A percentile compares a stretch with the other conserved stretches of the same genome.
These are phyloP conservation scores for Drosophila borealis DNA, from an alignment of 2,888 invertebrate species.

Conservation along the genomic window DNA sequence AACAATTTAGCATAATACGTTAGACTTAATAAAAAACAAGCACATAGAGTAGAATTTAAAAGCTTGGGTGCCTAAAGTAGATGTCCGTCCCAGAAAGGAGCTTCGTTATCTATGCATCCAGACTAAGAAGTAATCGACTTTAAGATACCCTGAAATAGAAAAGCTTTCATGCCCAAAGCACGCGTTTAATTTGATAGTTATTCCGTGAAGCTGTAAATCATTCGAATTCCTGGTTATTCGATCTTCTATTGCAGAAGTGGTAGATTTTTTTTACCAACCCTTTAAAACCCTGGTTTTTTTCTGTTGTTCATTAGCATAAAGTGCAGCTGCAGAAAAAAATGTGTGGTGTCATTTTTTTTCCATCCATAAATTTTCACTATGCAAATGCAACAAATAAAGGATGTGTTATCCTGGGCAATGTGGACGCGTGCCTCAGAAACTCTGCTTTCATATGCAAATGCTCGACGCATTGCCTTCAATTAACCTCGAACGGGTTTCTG, in stretches of 20 bases:
- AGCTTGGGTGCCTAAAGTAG: too few relatives aligned
- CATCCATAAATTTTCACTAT: conserved; percentile 45
- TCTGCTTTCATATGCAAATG: conserved; percentile 62
- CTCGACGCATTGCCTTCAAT: conserved; percentile 37
- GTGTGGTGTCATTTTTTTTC: conserved; percentile 55
- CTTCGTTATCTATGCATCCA: too few relatives aligned
- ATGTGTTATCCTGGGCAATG: conserved; percentile 22
- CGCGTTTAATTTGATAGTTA: not conserved
- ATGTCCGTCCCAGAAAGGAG: too few relatives aligned
- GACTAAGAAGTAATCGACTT: not conserved
- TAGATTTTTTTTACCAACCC: conserved; percentile 47
- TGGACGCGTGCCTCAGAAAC: conserved; percentile 53
- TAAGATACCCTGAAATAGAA: not conserved
- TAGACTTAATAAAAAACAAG: too few relatives aligned
- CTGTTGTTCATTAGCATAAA: conserved; percentile 61
- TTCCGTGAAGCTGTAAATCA: conserved; percentile 31
- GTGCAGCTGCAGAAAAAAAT: conserved; percentile 63
- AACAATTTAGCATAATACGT: too few relatives aligned
- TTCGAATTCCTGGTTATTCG: conserved; percentile 26
- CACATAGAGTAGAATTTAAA: too few relatives aligned
- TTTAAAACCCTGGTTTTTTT: conserved; percentile 35
- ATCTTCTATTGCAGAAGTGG: conserved; percentile 22
- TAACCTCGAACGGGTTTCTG: conserved; percentile 21
- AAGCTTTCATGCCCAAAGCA: not conserved
- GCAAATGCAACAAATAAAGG: conserved; percentile 35